Evolutionary conservation across 2,888 invertebrate species (phyloP).

Genomic region (Epinotia demarniana): DNA sequence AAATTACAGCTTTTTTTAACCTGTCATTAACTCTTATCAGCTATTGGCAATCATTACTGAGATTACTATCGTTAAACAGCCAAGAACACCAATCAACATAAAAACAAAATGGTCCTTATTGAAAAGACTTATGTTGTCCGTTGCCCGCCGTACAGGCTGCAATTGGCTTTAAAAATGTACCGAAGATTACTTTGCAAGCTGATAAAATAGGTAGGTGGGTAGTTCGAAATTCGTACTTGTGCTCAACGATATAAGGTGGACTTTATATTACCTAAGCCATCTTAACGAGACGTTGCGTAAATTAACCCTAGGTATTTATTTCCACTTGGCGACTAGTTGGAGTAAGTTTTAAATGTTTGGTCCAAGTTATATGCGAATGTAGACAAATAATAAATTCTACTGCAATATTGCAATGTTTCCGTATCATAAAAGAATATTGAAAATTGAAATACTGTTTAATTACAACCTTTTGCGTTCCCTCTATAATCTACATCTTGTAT

Average conservation of each 20-base stretch:
- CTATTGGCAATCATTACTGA: constrained; percentile 47
- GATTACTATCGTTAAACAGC: constrained; percentile 48
- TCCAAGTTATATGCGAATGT: constrained; percentile 17
- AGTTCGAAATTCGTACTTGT: constrained; percentile 1
- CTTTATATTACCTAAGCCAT: neutral
- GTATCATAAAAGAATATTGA: neutral
- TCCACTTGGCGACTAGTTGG: constrained; percentile 30
- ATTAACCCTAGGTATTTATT: constrained; percentile 24
- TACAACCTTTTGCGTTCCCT: neutral
- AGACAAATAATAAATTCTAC: neutral
- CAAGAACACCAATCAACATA: constrained; percentile 2
- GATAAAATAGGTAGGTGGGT: neutral
- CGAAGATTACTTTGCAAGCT: constrained; percentile 23
- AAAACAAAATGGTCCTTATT: constrained; percentile 21
- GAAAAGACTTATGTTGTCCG: constrained; percentile 6
- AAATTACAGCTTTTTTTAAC: constrained; percentile 36
- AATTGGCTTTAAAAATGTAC: constrained; percentile 36
- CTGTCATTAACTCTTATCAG: constrained; percentile 41
- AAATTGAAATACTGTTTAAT: neutral
- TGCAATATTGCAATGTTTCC: neutral
- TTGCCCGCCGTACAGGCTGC: neutral
- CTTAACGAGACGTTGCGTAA: constrained; percentile 15
- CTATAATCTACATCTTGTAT: neutral
- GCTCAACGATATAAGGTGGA: neutral
- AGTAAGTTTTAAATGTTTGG: constrained; percentile 10